Conservation (phyloP, 2,797 vertebrate genomes). For the Ambastaia sidthimunki region DNA sequence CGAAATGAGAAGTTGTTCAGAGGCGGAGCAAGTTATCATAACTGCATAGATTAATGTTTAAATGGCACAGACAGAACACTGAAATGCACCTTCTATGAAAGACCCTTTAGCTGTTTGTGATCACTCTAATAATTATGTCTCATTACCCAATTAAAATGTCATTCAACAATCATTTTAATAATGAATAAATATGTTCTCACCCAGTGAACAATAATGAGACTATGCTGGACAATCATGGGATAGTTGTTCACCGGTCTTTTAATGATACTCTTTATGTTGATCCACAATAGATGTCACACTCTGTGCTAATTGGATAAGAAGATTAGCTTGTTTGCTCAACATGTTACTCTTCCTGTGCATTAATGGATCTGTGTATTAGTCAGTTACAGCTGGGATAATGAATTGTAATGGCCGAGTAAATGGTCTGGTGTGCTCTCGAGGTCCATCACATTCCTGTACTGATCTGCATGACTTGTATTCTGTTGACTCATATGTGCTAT, state of each 20-base stretch:
- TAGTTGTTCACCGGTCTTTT: slow-evolving; percentile 22
- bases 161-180: background rate
- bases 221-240: slow-evolving; percentile 37
- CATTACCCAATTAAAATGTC: background rate
- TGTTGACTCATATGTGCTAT: slow-evolving; percentile 13
- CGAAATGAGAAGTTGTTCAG: too few species aligned
- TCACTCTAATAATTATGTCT: background rate
- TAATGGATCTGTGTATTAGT: slow-evolving; percentile 55
- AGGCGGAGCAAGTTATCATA: too few species aligned
- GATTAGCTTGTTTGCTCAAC: slow-evolving; percentile 57
- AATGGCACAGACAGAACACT: background rate
- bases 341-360: slow-evolving; percentile 47
- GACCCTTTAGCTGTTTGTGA: background rate
- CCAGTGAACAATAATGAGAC: slow-evolving; percentile 19
- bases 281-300: slow-evolving; percentile 57
- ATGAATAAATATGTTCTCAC: background rate
- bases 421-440: slow-evolving; percentile 34
- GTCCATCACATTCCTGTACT: slow-evolving; percentile 28
- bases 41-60: too few species aligned
- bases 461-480: slow-evolving; percentile 24
- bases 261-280: slow-evolving; percentile 49
- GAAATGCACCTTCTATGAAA: background rate
- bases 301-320: slow-evolving; percentile 64
- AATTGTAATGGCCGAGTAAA: slow-evolving; percentile 58
- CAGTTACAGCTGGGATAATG: slow-evolving; percentile 57